These are phyloP conservation scores for Epinotia brunnichana DNA, from an alignment of 2,888 invertebrate species.

Conservation along the genomic window DNA sequence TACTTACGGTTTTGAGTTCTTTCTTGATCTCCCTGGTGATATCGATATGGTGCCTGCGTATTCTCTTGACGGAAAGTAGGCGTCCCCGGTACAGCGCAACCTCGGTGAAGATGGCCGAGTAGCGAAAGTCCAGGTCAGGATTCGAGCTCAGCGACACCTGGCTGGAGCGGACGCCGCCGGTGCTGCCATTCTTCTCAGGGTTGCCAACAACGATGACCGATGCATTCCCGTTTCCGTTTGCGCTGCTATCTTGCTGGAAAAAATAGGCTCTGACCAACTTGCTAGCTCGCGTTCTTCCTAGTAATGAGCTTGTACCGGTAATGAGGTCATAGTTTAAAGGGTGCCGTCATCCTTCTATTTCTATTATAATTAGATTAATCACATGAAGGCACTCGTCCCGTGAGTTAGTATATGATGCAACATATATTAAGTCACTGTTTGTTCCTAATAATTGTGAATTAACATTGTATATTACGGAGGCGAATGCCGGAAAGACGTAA, in stretches of 20 bases:
- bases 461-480: constrained; percentile 18
- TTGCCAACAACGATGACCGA: constrained; percentile 88
- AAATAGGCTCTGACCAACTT: constrained; percentile 80
- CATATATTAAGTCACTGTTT: constrained; percentile 10
- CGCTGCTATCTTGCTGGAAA: constrained; percentile 83
- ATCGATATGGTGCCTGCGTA: constrained; percentile 93
- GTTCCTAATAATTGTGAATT: constrained; percentile 23
- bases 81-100: constrained; percentile 95
- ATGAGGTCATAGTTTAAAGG: constrained; percentile 6
- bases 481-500: constrained; percentile 21
- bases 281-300: constrained; percentile 45
- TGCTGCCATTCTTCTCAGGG: constrained; percentile 69
- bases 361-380: constrained; percentile 8
- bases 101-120: constrained; percentile 94
- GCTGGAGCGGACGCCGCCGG: constrained; percentile 87
- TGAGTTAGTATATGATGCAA: background rate
- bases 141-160: constrained; percentile 97
- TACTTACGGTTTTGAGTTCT: constrained; percentile 93
- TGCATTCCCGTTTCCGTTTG: constrained; percentile 91
- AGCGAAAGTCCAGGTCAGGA: constrained; percentile 94
- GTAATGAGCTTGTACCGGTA: background rate
- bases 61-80: constrained; percentile 93
- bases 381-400: background rate
- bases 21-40: constrained; percentile 95
- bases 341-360: constrained; percentile 10